Conservation (phyloP, 2,113 vertebrate species). For the Polypterus senegalus region DNA sequence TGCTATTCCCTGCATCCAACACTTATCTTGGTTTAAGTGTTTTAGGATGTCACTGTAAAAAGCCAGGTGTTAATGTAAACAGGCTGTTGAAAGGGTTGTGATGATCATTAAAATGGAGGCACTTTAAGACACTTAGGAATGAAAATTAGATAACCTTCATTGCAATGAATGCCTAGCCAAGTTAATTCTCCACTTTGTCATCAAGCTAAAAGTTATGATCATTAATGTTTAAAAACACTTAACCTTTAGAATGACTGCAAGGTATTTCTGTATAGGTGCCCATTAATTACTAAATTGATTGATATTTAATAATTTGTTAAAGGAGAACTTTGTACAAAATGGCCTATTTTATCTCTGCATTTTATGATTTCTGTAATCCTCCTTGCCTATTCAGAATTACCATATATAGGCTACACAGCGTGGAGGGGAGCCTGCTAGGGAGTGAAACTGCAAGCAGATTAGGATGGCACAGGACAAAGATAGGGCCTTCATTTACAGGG, state of each 20-base stretch:
- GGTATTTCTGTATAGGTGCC: too few species aligned
- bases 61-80: constrained; percentile 25
- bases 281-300: too few species aligned
- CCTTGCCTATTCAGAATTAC: too few species aligned
- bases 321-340: too few species aligned
- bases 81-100: constrained; percentile 18
- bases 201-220: constrained; percentile 16
- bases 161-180: constrained; percentile 11
- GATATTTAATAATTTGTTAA: too few species aligned
- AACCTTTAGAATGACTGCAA: constrained; percentile 24
- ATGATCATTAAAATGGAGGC: constrained; percentile 21
- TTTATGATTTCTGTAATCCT: too few species aligned
- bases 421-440: too few species aligned
- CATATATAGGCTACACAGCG: too few species aligned
- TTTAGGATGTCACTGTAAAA: constrained; percentile 19
- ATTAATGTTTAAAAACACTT: constrained; percentile 24
- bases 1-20: neutral
- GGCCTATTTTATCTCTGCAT: too few species aligned
- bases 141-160: constrained; percentile 21
- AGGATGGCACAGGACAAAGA: too few species aligned
- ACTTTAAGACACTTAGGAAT: constrained; percentile 24
- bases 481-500: too few species aligned
- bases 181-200: constrained; percentile 16
- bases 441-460: too few species aligned
- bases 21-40: constrained; percentile 17